Conservation (phyloP, 1,140 invertebrate genomes). For the Zaprionus ornatus region DNA sequence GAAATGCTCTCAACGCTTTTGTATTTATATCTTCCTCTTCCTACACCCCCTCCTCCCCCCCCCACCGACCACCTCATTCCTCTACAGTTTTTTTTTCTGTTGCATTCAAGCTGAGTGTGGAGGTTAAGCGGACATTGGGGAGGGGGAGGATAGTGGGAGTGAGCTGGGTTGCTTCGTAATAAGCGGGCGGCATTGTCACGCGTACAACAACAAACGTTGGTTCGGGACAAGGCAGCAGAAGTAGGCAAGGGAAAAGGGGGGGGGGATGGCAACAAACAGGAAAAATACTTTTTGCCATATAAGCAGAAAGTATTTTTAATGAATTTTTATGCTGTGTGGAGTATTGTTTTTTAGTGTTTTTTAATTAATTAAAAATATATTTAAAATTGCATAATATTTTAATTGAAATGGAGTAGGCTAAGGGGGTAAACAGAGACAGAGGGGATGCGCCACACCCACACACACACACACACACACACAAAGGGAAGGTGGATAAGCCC, state of each 20-base stretch:
- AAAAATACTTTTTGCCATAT: constrained; percentile 61
- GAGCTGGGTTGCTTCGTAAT: constrained; percentile 41
- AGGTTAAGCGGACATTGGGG: neutral
- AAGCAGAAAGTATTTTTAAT: constrained; percentile 78
- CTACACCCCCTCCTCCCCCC: neutral
- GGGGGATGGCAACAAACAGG: constrained; percentile 51
- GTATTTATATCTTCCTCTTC: constrained; percentile 34
- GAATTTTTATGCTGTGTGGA: constrained; percentile 62
- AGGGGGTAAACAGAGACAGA: neutral
- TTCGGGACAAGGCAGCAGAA: neutral
- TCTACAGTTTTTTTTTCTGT: constrained; percentile 5
- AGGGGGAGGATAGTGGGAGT: neutral
- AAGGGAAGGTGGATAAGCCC: neutral
- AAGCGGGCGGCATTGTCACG: constrained; percentile 71
- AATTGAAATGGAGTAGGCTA: constrained; percentile 56
- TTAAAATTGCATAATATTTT: constrained; percentile 70
- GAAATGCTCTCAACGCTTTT: constrained; percentile 54
- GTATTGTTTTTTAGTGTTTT: constrained; percentile 67
- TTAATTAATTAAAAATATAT: constrained; percentile 79
- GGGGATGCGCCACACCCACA: neutral
- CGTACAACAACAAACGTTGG: constrained; percentile 23
- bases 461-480: neutral
- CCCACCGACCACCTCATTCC: neutral
- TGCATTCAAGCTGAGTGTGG: constrained; percentile 36
- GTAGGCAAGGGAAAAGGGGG: neutral